Evolutionary conservation across 2,888 invertebrate species (phyloP).

Genomic region (Sphaerophoria taeniata): DNA sequence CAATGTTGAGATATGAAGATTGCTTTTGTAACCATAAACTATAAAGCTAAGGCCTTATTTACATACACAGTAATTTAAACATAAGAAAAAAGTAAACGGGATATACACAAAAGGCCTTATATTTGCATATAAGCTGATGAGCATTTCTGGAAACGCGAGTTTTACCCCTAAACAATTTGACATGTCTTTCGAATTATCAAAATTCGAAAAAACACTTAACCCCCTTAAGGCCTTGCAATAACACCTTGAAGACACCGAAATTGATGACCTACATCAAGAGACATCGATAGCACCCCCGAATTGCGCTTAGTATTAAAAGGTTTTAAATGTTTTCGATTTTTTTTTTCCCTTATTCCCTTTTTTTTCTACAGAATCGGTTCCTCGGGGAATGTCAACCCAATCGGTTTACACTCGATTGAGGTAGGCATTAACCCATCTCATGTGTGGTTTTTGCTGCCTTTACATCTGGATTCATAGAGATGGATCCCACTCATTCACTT

Average conservation of each 20-base stretch:
- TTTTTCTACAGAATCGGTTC: constrained; percentile 20
- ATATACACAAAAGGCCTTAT: too few species aligned
- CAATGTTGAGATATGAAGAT: too few species aligned
- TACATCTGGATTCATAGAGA: constrained; percentile 52
- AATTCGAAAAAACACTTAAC: background rate
- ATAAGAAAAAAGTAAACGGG: too few species aligned
- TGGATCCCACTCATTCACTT: constrained; percentile 55
- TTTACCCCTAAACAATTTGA: background rate
- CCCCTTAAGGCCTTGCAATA: background rate
- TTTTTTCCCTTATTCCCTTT: background rate
- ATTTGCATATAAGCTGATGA: too few species aligned
- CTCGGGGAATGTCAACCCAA: constrained; percentile 48
- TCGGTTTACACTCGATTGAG: constrained; percentile 30
- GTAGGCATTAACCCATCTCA: constrained; percentile 19
- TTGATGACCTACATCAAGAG: constrained; percentile 19
- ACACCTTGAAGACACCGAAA: background rate
- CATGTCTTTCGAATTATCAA: background rate
- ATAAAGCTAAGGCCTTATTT: too few species aligned
- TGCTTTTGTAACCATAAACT: too few species aligned
- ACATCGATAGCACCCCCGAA: background rate
- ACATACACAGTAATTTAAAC: too few species aligned
- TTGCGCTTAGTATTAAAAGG: constrained; percentile 7
- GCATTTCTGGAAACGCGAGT: too few species aligned
- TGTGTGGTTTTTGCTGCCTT: background rate
- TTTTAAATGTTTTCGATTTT: constrained; percentile 18